Conservation (phyloP, 1,140 invertebrate genomes). For the Zophobas morio region DNA sequence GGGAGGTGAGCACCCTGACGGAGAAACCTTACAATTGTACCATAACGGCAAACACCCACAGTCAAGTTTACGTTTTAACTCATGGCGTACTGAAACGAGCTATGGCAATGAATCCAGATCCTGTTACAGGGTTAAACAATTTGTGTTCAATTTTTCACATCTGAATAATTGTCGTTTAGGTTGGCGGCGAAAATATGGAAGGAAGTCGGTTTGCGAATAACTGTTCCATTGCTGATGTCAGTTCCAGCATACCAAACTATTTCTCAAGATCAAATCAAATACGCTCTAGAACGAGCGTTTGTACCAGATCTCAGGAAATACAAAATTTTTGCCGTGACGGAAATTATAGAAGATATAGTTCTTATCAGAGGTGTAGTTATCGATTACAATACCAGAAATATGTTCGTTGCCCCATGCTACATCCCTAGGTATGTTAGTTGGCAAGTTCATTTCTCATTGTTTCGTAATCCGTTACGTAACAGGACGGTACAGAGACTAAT, state of each 20-base stretch:
- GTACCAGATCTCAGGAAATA: constrained; percentile 52
- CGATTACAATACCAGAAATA: constrained; percentile 48
- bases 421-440: constrained; percentile 48
- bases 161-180: too few species aligned
- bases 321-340: constrained; percentile 45
- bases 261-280: constrained; percentile 52
- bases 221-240: constrained; percentile 49
- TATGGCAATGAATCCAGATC: constrained; percentile 45
- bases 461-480: not conserved
- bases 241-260: constrained; percentile 52
- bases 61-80: constrained; percentile 47
- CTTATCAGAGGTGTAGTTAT: constrained; percentile 53
- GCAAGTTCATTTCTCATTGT: not conserved
- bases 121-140: constrained; percentile 20
- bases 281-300: constrained; percentile 54
- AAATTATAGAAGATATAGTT: constrained; percentile 54
- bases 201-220: constrained; percentile 50
- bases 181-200: constrained; percentile 54
- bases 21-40: constrained; percentile 47
- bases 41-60: constrained; percentile 45
- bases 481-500: constrained; percentile 4
- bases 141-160: too few species aligned
- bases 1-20: constrained; percentile 49
- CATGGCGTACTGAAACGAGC: constrained; percentile 33
- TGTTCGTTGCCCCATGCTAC: constrained; percentile 50